Evolutionary conservation across 2,113 vertebrate genomes (phyloP), one percentile per base, ranked within the genome.

Genomic region (Elephas maximus): DNA sequence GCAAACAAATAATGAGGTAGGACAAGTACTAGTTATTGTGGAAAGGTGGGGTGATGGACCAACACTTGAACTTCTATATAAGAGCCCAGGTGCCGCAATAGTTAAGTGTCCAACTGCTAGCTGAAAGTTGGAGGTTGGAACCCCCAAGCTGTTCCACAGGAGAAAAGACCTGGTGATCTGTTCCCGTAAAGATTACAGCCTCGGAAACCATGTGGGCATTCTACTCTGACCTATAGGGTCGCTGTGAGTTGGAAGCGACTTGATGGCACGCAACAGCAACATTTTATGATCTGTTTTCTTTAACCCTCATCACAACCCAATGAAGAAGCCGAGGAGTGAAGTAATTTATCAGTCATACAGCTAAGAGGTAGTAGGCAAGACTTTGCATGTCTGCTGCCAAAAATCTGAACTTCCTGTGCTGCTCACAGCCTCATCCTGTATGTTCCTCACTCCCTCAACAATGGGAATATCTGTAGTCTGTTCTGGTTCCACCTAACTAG

Each of bases 281-380:
- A 69, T 83, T 80, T 24, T 91, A 60, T 33, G 3, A 83, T 79
- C 17, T 0, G 5, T 78, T 53, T 57, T 84, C 77, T 87, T 95
- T 88, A 94, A 69, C 67, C 37, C 14, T 71, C 18, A 63, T 26
- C 23, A 33, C 94, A 87, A 84, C 48, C n/a, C 69, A 71, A 1
- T 90, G 30, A 93, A 97, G 69, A 97, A 89, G 80, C 37, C 45
- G n/a, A 92, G n/a, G 14, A 48, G 30, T 94, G 24, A 60, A 60
- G 37, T 76, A 30, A 67, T 62, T 53, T 21, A 48, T 5, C 51
- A 21, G 37, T 83, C 57, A 5, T 41, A 84, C 11, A 88, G 37
- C 28, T 88, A 91, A 93, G 77, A 85, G 30, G 9, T 44, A 57
- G 20, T 69, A 76, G 65, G 26, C n/a, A 97, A 62, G 62, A 48